A percentile compares a stretch with the other conserved stretches of the same genome.
These are phyloP conservation scores for Octodon degus DNA, from an alignment of 2,113 vertebrate species.

Conservation along the genomic window DNA sequence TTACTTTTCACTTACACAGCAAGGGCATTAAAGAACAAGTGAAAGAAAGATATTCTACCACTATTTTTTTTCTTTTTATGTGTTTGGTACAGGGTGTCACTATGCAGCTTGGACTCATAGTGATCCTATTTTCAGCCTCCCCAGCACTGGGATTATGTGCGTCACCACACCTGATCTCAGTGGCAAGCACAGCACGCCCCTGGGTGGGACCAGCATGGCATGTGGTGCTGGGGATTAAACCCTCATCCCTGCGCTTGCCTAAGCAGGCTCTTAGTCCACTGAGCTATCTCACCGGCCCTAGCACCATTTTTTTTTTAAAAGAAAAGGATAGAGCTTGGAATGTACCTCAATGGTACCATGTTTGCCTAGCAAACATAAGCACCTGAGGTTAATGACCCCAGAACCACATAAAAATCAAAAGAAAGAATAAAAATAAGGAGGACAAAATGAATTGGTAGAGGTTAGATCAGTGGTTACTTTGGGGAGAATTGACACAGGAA, in stretches of 20 bases:
- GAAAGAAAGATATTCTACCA: background rate
- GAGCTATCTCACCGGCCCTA: background rate
- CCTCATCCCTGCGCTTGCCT: no score
- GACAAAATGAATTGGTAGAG: background rate
- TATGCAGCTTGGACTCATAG: no score
- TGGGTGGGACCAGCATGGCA: no score
- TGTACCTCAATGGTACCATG: background rate
- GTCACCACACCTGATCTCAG: no score
- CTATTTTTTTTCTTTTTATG: background rate
- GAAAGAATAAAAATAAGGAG: background rate
- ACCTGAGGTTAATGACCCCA: background rate
- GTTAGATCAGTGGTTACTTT: background rate
- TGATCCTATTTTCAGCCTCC: no score
- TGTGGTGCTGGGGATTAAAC: no score
- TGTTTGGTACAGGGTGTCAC: no score
- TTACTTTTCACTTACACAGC: background rate
- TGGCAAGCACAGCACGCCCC: no score
- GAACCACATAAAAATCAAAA: background rate
- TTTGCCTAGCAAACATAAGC: background rate
- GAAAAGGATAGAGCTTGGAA: background rate
- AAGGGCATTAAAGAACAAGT: slow-evolving; percentile 6
- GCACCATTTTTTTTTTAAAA: background rate
- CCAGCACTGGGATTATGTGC: no score
- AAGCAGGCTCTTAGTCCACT: no score
- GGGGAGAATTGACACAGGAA: background rate